These are phyloP conservation scores for Sorex maritimensis DNA, from an alignment of 2,797 vertebrate species.

Conservation along the genomic window DNA sequence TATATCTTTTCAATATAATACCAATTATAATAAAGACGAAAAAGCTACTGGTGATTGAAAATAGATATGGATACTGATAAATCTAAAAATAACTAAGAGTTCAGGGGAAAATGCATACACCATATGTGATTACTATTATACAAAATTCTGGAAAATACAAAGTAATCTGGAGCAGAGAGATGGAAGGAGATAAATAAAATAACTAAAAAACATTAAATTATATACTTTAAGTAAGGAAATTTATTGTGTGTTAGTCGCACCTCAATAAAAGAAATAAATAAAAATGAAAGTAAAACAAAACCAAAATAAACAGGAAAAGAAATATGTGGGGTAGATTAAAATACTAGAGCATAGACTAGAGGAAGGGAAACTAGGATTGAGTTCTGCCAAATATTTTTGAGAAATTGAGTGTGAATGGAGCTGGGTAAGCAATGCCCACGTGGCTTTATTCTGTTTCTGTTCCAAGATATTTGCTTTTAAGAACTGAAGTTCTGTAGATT, in stretches of 20 bases:
- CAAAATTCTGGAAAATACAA: constrained; percentile 36
- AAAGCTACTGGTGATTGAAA: background rate
- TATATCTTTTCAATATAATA: constrained; percentile 24
- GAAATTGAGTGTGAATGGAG: background rate
- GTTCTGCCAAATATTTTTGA: background rate
- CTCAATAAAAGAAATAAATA: background rate
- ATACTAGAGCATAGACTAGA: background rate
- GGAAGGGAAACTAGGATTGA: background rate
- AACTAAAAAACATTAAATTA: background rate
- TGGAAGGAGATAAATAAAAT: background rate
- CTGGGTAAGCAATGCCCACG: background rate
- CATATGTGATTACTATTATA: background rate
- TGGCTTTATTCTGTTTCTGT: background rate
- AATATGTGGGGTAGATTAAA: background rate
- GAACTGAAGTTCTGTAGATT: background rate
- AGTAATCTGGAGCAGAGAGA: background rate
- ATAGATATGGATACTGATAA: background rate
- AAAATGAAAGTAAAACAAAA: background rate
- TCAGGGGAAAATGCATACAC: background rate
- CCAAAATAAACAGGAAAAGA: background rate
- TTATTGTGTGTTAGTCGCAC: background rate
- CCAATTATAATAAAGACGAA: constrained; percentile 6
- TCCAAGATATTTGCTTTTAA: background rate
- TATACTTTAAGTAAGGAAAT: background rate
- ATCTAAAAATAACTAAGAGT: constrained; percentile 37